Evolutionary conservation across 2,113 vertebrate species (phyloP).

Genomic region (Strix aluco): DNA sequence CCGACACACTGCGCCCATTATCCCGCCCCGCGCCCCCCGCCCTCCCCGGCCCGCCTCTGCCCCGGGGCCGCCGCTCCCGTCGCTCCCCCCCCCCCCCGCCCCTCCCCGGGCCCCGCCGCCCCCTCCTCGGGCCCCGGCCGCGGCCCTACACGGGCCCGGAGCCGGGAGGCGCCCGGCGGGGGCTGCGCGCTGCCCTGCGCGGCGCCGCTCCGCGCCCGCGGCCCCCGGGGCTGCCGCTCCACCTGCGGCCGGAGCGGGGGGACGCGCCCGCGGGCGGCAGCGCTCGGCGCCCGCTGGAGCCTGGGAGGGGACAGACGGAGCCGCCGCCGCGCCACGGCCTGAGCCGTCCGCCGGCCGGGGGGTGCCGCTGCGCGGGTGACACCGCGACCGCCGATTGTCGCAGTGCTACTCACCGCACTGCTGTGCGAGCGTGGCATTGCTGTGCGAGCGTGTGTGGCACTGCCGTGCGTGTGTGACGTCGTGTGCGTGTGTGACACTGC

Average conservation of each 20-base stretch:
- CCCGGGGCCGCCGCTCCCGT: background rate
- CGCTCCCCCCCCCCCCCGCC: too few relatives aligned
- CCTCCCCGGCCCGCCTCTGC: background rate
- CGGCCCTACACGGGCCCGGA: background rate
- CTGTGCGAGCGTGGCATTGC: too few relatives aligned
- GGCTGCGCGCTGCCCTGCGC: background rate
- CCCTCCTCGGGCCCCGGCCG: background rate
- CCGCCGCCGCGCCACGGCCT: background rate
- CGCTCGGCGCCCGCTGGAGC: background rate
- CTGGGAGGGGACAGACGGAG: too few relatives aligned
- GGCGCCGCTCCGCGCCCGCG: background rate
- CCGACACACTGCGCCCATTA: conserved; percentile 37
- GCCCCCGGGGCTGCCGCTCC: conserved; percentile 19
- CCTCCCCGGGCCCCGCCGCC: background rate
- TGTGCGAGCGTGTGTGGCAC: too few relatives aligned
- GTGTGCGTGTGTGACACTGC: too few relatives aligned
- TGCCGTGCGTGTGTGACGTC: too few relatives aligned
- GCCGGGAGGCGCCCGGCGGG: background rate
- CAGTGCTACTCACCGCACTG: background rate
- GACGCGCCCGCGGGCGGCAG: background rate
- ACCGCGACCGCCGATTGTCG: too few relatives aligned
- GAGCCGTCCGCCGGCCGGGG: too few relatives aligned
- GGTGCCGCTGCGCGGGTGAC: too few relatives aligned
- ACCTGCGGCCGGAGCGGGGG: conserved; percentile 16
- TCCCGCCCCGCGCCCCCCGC: background rate